phyloP scores from a whole-genome alignment of 2,113 vertebrate species.

The mouse (Mus musculus) region DNA sequence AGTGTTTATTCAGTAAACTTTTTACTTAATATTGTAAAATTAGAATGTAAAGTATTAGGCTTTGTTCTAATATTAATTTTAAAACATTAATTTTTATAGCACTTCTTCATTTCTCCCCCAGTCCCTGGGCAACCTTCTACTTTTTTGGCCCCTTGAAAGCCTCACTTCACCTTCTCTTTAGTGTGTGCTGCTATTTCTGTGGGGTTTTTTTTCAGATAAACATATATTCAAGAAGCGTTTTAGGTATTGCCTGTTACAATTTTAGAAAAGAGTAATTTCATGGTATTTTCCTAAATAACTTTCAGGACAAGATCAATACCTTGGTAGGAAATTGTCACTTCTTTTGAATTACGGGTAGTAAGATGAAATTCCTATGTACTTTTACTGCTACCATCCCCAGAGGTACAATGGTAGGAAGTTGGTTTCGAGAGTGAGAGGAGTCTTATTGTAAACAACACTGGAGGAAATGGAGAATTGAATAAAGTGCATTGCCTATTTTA shows the following conservation, averaged over 20 bases:
- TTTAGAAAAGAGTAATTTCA: neutral
- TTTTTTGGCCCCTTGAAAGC: too few relatives aligned
- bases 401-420: neutral
- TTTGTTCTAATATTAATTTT: neutral
- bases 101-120: neutral
- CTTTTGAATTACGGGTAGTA: neutral
- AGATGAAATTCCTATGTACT: neutral
- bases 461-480: neutral
- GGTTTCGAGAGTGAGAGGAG: neutral
- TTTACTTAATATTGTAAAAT: neutral
- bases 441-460: neutral
- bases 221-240: neutral
- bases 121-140: neutral
- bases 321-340: neutral
- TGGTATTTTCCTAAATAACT: neutral
- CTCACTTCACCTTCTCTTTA: neutral
- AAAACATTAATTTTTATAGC: too few relatives aligned
- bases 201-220: neutral
- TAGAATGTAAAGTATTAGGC: too few relatives aligned
- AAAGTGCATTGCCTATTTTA: neutral
- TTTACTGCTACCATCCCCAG: neutral
- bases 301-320: neutral
- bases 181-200: neutral
- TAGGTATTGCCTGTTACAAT: neutral
- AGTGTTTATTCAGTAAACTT: neutral